phyloP scores from a whole-genome alignment of 2,113 vertebrate genomes.

The Colinus virginianus region DNA sequence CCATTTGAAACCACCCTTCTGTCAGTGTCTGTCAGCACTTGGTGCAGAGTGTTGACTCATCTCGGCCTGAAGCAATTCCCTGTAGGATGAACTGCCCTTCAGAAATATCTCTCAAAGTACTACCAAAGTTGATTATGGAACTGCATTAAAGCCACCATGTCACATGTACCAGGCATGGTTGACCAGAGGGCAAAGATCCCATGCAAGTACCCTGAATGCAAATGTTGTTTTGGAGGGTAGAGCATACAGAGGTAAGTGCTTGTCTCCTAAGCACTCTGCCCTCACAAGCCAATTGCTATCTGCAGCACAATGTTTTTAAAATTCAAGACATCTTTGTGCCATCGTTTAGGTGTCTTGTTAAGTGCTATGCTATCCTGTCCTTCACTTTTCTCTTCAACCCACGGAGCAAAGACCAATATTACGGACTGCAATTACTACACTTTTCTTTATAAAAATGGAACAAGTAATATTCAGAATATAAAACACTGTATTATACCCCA shows the following conservation, averaged over 20 bases:
- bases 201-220: accelerated
- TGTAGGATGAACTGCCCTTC: not conserved
- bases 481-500: not conserved
- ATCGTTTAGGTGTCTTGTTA: not conserved
- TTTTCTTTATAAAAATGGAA: conserved; percentile 12
- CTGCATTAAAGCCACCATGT: accelerated
- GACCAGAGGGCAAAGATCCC: not conserved
- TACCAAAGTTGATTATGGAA: not conserved
- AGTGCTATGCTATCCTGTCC: not conserved
- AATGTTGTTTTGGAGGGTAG: not conserved
- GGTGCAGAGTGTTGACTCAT: not conserved
- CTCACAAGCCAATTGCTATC: not conserved
- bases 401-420: not conserved
- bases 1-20: not conserved
- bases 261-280: not conserved
- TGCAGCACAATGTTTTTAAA: not conserved
- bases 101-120: not conserved
- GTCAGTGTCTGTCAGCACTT: not conserved
- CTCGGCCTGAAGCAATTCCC: not conserved
- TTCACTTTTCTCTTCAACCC: not conserved
- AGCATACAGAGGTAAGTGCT: accelerated
- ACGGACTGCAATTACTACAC: not conserved
- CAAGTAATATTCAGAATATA: conserved; percentile 44
- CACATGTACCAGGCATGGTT: not conserved
- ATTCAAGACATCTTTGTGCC: not conserved